Evolutionary conservation across 2,113 vertebrate genomes (phyloP).

Genomic region (Carollia perspicillata): DNA sequence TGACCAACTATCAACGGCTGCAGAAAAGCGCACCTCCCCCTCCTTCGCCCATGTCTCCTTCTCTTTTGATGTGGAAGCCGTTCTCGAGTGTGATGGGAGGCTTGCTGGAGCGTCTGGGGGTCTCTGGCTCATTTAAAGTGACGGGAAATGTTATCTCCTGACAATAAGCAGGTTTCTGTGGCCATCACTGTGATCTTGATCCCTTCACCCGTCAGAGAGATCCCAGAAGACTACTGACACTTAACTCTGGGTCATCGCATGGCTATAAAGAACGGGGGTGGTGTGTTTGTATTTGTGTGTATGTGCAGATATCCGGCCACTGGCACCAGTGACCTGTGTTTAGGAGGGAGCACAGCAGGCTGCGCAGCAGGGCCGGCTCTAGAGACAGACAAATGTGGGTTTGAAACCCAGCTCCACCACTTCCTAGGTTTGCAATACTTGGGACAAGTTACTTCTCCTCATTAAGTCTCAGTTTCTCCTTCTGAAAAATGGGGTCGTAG

Average conservation of each 20-base stretch:
- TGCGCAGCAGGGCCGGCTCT: not conserved
- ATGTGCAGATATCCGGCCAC: not conserved
- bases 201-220: constrained; percentile 8
- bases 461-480: constrained; percentile 21
- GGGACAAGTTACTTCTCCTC: not conserved
- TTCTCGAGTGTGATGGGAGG: constrained; percentile 61
- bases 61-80: constrained; percentile 53
- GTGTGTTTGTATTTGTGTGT: not conserved
- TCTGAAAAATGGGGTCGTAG: not conserved
- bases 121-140: constrained; percentile 66
- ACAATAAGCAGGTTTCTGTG: constrained; percentile 63
- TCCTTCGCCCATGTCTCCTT: constrained; percentile 35
- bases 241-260: constrained; percentile 21
- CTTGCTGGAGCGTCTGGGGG: constrained; percentile 26
- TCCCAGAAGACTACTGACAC: constrained; percentile 34
- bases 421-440: not conserved
- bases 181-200: constrained; percentile 32
- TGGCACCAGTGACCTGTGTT: not conserved
- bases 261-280: not conserved
- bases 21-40: constrained; percentile 47
- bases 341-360: not conserved
- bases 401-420: not conserved
- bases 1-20: constrained; percentile 67
- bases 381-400: not conserved
- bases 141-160: constrained; percentile 50